Percentiles rank a stretch among this genome's conserved stretches.
Conservation (phyloP, 1,140 invertebrate species). For the Berghia stephanieae region DNA sequence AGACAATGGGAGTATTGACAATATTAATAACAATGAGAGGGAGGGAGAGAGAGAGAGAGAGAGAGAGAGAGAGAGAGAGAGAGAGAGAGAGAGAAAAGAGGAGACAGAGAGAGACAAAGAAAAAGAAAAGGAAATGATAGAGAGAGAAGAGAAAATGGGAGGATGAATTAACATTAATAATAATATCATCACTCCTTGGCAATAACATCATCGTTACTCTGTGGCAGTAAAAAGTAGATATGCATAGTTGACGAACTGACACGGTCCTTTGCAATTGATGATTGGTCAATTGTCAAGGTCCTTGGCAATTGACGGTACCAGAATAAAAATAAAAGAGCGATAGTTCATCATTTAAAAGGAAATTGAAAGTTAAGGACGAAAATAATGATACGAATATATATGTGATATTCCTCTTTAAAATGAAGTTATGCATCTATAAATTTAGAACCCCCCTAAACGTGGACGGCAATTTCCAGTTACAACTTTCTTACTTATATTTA, state of each 20-base stretch:
- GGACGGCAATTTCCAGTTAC: too few relatives aligned
- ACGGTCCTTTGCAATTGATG: conserved; percentile 13
- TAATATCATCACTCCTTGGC: not conserved
- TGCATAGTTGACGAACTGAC: not conserved
- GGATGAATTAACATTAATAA: not conserved
- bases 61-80: not conserved
- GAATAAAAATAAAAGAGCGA: too few relatives aligned
- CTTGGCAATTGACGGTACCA: not conserved
- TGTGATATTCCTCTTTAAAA: too few relatives aligned
- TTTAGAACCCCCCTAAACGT: too few relatives aligned
- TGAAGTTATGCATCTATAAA: too few relatives aligned
- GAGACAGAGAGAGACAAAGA: not conserved
- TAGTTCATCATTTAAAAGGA: too few relatives aligned
- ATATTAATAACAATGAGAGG: too few relatives aligned
- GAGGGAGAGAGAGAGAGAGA: too few relatives aligned
- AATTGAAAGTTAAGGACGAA: too few relatives aligned
- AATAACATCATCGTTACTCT: too few relatives aligned
- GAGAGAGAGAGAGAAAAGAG: not conserved
- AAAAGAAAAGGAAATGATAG: conserved; percentile 5
- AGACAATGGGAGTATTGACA: not conserved
- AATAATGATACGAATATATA: too few relatives aligned
- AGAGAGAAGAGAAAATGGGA: not conserved
- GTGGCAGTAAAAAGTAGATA: not conserved
- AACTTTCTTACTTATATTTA: too few relatives aligned
- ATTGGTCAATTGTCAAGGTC: not conserved